A percentile compares a stretch with the other conserved stretches of the same genome.
These are phyloP conservation scores for Sapayoa aenigma DNA, from an alignment of 2,113 vertebrate genomes.

Conservation along the genomic window DNA sequence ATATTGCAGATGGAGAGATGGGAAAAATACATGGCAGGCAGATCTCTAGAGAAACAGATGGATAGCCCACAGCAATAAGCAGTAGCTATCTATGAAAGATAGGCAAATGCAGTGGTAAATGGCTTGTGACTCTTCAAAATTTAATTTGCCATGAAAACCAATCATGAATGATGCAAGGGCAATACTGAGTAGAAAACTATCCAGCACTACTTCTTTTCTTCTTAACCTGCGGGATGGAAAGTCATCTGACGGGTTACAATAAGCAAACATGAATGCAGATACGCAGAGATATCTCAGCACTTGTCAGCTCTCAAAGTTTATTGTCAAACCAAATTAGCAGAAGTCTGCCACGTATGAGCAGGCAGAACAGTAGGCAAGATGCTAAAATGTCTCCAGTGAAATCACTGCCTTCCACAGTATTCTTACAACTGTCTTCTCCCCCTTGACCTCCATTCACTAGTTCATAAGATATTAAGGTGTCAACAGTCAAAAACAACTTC, in stretches of 20 bases:
- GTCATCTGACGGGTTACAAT: constrained; percentile 38
- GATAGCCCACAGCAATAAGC: constrained; percentile 8
- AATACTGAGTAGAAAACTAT: neutral
- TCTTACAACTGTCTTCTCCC: neutral
- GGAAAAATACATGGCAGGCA: neutral
- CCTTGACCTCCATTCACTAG: neutral
- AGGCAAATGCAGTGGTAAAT: constrained; percentile 21
- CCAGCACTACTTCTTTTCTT: neutral
- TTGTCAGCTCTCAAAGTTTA: constrained; percentile 52
- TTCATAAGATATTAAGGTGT: neutral
- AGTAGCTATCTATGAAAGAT: constrained; percentile 12
- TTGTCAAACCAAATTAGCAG: constrained; percentile 64
- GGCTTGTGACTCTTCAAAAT: constrained; percentile 46
- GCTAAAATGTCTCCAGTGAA: constrained; percentile 22
- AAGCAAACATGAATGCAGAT: constrained; percentile 40
- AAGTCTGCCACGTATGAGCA: neutral
- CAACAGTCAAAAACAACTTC: neutral
- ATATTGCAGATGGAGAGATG: neutral
- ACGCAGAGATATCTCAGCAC: neutral
- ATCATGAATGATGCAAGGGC: constrained; percentile 27
- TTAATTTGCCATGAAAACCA: constrained; percentile 51
- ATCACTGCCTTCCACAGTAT: neutral
- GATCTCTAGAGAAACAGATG: constrained; percentile 33
- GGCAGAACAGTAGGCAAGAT: constrained; percentile 28
- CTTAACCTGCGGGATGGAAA: constrained; percentile 34